phyloP scores from a whole-genome alignment of 2,113 vertebrate species.

The Spea multiplicata region DNA sequence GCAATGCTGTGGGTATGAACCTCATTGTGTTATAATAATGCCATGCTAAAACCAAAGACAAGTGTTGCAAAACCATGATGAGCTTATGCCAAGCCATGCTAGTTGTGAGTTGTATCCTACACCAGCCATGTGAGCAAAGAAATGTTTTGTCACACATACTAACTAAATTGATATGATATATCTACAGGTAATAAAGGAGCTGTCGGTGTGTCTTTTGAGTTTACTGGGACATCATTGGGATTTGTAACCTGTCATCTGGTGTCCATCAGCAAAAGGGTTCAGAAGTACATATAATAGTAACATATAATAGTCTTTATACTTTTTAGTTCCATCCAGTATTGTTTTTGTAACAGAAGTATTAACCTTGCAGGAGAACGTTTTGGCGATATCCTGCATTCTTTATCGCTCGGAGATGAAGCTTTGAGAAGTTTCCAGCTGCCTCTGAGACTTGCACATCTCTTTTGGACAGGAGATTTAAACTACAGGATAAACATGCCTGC shows the following conservation, averaged over 20 bases:
- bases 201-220: conserved; percentile 77
- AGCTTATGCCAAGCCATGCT: no score
- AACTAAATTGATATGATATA: neutral
- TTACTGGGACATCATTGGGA: conserved; percentile 78
- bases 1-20: conserved; percentile 77
- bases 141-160: no score
- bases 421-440: conserved; percentile 58
- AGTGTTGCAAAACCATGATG: no score
- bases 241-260: conserved; percentile 87
- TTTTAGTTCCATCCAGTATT: neutral
- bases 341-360: neutral
- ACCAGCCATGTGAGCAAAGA: no score
- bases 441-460: conserved; percentile 62
- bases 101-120: no score
- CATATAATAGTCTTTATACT: neutral
- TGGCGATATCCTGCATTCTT: conserved; percentile 59
- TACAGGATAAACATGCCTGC: conserved; percentile 61
- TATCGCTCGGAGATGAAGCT: conserved; percentile 57
- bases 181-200: conserved; percentile 80
- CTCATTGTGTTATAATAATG: neutral
- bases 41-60: neutral
- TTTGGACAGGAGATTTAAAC: conserved; percentile 64
- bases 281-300: conserved; percentile 65
- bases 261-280: conserved; percentile 78
- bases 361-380: conserved; percentile 57